Evolutionary conservation across 2,888 invertebrate species (phyloP).

Genomic region (Venusia cambrica): DNA sequence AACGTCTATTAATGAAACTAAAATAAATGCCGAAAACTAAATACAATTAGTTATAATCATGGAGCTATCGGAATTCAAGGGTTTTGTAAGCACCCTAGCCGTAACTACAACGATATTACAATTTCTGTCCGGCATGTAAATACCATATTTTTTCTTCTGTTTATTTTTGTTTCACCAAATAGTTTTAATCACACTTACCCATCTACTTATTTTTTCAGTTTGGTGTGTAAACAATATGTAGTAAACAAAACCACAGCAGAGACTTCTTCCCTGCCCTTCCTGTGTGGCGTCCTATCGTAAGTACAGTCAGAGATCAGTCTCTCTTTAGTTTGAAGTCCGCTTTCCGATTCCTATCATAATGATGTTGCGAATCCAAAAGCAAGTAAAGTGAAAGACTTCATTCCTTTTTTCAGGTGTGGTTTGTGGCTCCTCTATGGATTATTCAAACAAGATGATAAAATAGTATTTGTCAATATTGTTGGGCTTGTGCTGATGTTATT

Average conservation of each 20-base stretch:
- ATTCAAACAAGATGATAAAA: slow-evolving; percentile 85
- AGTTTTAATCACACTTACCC: slow-evolving; percentile 6
- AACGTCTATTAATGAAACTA: too few species aligned
- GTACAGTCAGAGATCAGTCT: too few species aligned
- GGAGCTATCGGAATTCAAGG: slow-evolving; percentile 43
- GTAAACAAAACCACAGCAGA: slow-evolving; percentile 88
- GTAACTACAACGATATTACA: slow-evolving; percentile 90
- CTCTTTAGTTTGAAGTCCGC: too few species aligned
- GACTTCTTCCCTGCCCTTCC: slow-evolving; percentile 87
- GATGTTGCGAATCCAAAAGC: too few species aligned
- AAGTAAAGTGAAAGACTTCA: neutral
- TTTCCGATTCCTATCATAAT: too few species aligned
- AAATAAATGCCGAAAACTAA: slow-evolving; percentile 2
- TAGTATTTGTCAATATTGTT: slow-evolving; percentile 88
- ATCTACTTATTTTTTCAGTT: slow-evolving; percentile 83
- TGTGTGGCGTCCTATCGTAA: slow-evolving; percentile 89
- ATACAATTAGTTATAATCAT: slow-evolving; percentile 34
- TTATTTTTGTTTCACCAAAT: neutral
- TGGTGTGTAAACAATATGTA: slow-evolving; percentile 89
- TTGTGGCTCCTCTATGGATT: slow-evolving; percentile 92
- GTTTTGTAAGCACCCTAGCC: slow-evolving; percentile 71
- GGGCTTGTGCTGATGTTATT: slow-evolving; percentile 86
- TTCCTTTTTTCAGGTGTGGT: slow-evolving; percentile 80
- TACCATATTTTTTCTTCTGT: slow-evolving; percentile 31
- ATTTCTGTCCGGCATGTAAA: slow-evolving; percentile 93